Evolutionary conservation across 2,113 vertebrate species (phyloP).

Genomic region (Rousettus leschenaultii): DNA sequence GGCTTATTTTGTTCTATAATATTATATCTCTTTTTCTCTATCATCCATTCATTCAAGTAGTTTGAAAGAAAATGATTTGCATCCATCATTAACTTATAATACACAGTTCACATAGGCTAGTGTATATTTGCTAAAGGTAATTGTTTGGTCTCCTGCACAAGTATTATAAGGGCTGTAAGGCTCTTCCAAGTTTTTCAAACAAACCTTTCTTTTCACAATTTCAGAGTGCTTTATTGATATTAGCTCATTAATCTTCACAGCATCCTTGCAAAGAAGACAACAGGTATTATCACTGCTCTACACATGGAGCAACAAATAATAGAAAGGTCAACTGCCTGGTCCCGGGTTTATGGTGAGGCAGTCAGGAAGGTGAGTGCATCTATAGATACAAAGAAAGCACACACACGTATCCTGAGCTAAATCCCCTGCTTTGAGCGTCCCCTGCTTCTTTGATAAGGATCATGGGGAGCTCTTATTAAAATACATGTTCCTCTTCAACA

Average conservation of each 20-base stretch:
- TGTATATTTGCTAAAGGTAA: not conserved
- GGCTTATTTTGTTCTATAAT: not conserved
- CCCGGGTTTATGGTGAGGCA: not conserved
- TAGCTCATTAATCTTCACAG: slow-evolving; percentile 65
- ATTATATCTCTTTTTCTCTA: not conserved
- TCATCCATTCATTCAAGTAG: not conserved
- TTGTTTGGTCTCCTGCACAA: not conserved
- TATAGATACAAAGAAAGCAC: not conserved
- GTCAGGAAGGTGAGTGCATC: fast-evolving
- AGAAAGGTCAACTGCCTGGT: slow-evolving; percentile 11
- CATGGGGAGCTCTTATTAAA: not conserved
- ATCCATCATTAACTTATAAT: slow-evolving; percentile 16
- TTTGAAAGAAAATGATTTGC: not conserved
- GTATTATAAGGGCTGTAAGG: not conserved
- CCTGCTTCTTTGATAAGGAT: not conserved
- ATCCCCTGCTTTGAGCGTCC: not conserved
- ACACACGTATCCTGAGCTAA: not conserved
- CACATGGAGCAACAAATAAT: slow-evolving; percentile 15
- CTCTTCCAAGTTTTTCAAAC: slow-evolving; percentile 30
- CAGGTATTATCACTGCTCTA: slow-evolving; percentile 29
- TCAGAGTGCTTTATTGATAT: slow-evolving; percentile 38
- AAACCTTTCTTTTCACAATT: slow-evolving; percentile 11
- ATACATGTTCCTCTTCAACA: not conserved
- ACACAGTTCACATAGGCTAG: not conserved
- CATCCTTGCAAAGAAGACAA: slow-evolving; percentile 48